Conservation (phyloP, 2,888 invertebrate genomes). For the Lepidonotus clava region DNA sequence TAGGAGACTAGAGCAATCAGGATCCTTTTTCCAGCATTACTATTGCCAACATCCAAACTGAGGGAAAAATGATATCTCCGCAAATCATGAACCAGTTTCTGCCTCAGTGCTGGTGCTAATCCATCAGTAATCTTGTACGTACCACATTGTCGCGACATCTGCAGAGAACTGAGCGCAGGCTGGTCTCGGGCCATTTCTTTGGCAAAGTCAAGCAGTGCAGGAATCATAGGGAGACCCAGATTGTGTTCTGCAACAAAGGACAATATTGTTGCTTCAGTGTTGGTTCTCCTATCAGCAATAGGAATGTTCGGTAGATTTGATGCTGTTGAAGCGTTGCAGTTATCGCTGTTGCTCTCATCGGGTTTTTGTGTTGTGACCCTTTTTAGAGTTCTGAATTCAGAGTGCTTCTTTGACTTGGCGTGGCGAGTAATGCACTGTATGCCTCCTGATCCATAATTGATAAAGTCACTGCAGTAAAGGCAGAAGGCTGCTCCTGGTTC, state of each 20-base stretch:
- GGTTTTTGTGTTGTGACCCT: background rate
- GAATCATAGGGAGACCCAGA: background rate
- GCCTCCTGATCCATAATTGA: background rate
- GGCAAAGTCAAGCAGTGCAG: background rate
- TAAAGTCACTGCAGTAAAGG: background rate
- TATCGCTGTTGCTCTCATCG: background rate
- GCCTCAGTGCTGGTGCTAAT: background rate
- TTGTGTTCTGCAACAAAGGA: background rate
- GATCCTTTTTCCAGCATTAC: background rate
- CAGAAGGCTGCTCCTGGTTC: background rate
- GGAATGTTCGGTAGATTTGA: background rate
- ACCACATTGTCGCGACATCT: background rate
- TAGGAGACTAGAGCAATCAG: background rate
- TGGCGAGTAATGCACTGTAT: background rate
- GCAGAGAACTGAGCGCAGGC: background rate
- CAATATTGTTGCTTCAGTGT: background rate
- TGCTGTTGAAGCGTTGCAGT: background rate
- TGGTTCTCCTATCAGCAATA: background rate
- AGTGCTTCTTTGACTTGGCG: background rate
- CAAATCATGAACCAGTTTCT: background rate
- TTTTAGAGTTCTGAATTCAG: background rate
- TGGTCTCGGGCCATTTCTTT: background rate
- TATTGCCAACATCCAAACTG: slow-evolving; percentile 13
- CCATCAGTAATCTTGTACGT: slow-evolving; percentile 1
- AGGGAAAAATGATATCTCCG: background rate